phyloP scores from a whole-genome alignment of 2,888 invertebrate species.

The Theretra japonica region DNA sequence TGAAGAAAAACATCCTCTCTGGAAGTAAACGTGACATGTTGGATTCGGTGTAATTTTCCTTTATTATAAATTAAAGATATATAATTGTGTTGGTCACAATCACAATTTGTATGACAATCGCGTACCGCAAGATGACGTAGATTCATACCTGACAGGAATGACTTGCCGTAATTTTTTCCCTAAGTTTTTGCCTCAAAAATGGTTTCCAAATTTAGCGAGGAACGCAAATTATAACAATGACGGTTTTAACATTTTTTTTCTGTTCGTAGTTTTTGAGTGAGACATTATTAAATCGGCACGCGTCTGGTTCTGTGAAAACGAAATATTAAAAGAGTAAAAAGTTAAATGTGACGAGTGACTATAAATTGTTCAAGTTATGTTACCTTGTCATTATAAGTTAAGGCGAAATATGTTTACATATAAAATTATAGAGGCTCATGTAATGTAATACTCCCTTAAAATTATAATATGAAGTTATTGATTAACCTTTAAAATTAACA shows the following conservation, averaged over 20 bases:
- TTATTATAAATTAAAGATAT: neutral
- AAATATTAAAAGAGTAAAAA: neutral
- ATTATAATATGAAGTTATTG: no score
- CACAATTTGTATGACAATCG: neutral
- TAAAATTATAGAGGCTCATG: no score
- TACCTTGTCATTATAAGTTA: neutral
- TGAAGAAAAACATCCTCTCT: no score
- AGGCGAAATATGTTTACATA: neutral
- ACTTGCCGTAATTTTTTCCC: neutral
- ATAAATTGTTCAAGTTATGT: neutral
- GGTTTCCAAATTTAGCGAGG: slow-evolving; percentile 8
- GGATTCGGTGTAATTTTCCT: neutral
- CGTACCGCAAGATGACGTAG: slow-evolving; percentile 27
- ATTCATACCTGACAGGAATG: slow-evolving; percentile 15
- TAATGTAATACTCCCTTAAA: no score
- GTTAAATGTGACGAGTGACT: neutral
- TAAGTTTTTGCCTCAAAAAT: neutral
- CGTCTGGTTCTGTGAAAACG: neutral
- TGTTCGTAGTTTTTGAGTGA: slow-evolving; percentile 6
- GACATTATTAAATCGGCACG: slow-evolving; percentile 5
- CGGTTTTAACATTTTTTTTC: slow-evolving; percentile 13
- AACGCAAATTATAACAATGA: slow-evolving; percentile 24
- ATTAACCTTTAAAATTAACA: no score
- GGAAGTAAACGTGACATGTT: no score
- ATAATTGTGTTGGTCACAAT: neutral